A percentile compares a stretch with the other conserved stretches of the same genome.
phyloP scores from a whole-genome alignment of 2,888 invertebrate species.

The Thalpophila matura region DNA sequence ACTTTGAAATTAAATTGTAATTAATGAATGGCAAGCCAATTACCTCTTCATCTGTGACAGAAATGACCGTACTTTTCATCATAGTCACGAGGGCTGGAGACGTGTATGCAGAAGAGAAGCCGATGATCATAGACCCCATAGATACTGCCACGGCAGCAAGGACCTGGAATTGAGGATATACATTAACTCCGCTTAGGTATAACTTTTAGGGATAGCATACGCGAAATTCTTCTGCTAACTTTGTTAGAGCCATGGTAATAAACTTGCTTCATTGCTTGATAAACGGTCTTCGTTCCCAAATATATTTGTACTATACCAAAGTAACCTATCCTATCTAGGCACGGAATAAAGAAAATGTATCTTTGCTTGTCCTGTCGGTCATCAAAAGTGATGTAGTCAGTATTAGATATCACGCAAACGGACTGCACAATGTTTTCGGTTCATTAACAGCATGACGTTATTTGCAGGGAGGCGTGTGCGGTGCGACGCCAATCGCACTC shows the following conservation, averaged over 20 bases:
- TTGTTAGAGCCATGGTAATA: too few species aligned
- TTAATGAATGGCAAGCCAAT: constrained; percentile 17
- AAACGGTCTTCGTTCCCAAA: too few species aligned
- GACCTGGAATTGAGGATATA: constrained; percentile 91
- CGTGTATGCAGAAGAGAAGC: constrained; percentile 96
- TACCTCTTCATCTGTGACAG: constrained; percentile 92
- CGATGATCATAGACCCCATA: constrained; percentile 96
- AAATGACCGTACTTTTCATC: constrained; percentile 90
- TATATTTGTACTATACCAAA: constrained; percentile 6
- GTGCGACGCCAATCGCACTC: constrained; percentile 71
- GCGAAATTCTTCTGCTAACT: too few species aligned
- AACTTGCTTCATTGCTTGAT: too few species aligned
- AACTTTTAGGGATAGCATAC: not conserved
- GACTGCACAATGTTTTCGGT: constrained; percentile 49
- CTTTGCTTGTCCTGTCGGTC: too few species aligned
- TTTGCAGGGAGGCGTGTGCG: constrained; percentile 78
- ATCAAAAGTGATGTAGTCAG: constrained; percentile 6
- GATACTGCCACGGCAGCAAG: constrained; percentile 96
- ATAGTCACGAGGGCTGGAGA: constrained; percentile 96
- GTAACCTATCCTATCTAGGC: too few species aligned
- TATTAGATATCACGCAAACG: constrained; percentile 42
- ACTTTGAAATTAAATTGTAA: constrained; percentile 10
- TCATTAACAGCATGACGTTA: constrained; percentile 70
- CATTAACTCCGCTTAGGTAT: not conserved
- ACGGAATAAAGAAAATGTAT: too few species aligned